These are phyloP conservation scores for Pseudocheirus occidentalis DNA, from an alignment of 2,797 vertebrate species.

Conservation along the genomic window DNA sequence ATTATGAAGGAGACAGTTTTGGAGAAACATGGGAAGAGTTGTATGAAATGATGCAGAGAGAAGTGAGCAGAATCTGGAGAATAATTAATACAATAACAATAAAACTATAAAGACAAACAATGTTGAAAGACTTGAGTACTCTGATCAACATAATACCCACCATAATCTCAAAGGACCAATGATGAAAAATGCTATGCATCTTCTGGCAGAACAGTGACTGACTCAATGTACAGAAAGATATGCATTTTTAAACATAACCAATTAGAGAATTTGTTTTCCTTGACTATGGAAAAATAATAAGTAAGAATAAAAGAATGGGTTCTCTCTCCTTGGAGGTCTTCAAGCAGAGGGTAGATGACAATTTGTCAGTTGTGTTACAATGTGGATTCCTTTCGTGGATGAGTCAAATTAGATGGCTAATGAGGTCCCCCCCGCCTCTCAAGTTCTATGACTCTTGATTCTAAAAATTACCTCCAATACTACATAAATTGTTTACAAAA, in stretches of 20 bases:
- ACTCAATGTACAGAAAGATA: background rate
- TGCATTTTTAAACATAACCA: background rate
- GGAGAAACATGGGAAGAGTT: background rate
- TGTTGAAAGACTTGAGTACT: background rate
- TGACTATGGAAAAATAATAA: background rate
- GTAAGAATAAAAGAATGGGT: background rate
- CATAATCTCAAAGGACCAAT: background rate
- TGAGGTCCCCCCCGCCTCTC: background rate
- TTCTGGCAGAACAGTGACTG: background rate
- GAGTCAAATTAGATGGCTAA: background rate
- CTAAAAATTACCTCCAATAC: background rate
- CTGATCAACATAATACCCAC: background rate
- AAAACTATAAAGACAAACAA: background rate
- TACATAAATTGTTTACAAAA: background rate
- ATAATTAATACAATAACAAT: background rate
- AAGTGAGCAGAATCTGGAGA: background rate
- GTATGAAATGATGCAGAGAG: background rate
- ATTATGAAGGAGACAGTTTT: background rate
- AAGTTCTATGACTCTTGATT: background rate
- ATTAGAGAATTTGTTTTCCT: background rate
- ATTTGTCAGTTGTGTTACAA: background rate
- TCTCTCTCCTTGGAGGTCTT: background rate
- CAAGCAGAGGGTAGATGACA: background rate
- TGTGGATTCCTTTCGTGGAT: background rate
- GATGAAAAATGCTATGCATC: background rate